Conservation (phyloP, 2,797 vertebrate species). For the Meriones psammophilus region DNA sequence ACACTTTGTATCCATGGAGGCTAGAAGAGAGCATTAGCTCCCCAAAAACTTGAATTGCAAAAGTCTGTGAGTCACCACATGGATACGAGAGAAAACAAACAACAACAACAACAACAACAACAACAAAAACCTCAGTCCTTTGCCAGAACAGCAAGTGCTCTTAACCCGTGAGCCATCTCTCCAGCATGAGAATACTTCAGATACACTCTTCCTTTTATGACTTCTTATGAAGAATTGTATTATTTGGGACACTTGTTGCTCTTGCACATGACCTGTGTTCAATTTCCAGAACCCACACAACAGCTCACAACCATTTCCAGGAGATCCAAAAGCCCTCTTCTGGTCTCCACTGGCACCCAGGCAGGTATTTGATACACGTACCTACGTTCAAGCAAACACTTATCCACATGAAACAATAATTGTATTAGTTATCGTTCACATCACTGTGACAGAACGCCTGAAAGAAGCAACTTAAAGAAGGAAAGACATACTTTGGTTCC, state of each 20-base stretch:
- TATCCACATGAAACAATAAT: neutral
- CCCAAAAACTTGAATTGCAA: neutral
- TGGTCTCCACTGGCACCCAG: neutral
- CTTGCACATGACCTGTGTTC: neutral
- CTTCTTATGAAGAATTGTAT: neutral
- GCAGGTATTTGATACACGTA: too few species aligned
- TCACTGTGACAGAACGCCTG: neutral
- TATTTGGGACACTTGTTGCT: too few species aligned
- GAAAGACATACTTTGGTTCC: neutral
- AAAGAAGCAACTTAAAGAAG: neutral
- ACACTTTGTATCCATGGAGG: neutral
- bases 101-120: too few species aligned
- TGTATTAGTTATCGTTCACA: neutral
- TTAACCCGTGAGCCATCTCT: neutral
- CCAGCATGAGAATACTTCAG: neutral
- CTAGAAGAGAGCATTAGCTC: neutral
- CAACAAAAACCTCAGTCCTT: neutral
- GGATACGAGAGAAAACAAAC: neutral
- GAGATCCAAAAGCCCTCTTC: neutral
- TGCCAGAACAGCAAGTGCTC: neutral
- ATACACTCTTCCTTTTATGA: neutral
- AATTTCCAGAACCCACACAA: neutral
- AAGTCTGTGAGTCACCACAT: neutral
- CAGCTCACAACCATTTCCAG: neutral
- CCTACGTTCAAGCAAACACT: neutral